Evolutionary conservation across 2,797 vertebrate genomes (phyloP).

Genomic region (Poecilia wingei): DNA sequence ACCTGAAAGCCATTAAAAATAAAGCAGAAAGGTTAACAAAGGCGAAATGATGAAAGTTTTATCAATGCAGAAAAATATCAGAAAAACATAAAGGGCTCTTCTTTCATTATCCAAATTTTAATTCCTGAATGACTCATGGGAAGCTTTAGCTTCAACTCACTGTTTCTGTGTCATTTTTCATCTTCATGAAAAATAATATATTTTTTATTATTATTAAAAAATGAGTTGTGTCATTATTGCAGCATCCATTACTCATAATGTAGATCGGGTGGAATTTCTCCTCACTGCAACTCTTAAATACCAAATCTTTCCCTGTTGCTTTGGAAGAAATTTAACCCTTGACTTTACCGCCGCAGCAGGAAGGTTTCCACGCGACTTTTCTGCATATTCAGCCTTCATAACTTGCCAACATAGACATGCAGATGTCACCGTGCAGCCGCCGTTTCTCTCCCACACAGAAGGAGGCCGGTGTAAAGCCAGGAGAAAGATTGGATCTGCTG

Average conservation of each 20-base stretch:
- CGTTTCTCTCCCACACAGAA: constrained; percentile 18
- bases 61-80: constrained; percentile 55
- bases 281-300: constrained; percentile 33
- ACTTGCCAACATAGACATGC: constrained; percentile 54
- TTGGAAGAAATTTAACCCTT: constrained; percentile 38
- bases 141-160: constrained; percentile 32
- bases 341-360: constrained; percentile 31
- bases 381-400: constrained; percentile 45
- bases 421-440: constrained; percentile 9
- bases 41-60: constrained; percentile 14
- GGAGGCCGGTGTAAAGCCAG: constrained; percentile 49
- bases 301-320: constrained; percentile 29
- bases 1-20: not conserved
- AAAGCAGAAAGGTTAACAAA: constrained; percentile 30
- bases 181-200: constrained; percentile 23
- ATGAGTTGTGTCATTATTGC: constrained; percentile 19
- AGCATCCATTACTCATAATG: constrained; percentile 19
- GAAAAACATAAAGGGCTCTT: constrained; percentile 40
- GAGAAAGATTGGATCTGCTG: constrained; percentile 69
- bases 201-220: constrained; percentile 17
- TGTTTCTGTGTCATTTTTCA: constrained; percentile 20
- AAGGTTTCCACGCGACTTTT: constrained; percentile 25
- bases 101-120: constrained; percentile 55
- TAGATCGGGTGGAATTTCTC: not conserved
- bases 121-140: constrained; percentile 57